phyloP scores from a whole-genome alignment of 2,888 invertebrate genomes.

The Coelinius sp. region DNA sequence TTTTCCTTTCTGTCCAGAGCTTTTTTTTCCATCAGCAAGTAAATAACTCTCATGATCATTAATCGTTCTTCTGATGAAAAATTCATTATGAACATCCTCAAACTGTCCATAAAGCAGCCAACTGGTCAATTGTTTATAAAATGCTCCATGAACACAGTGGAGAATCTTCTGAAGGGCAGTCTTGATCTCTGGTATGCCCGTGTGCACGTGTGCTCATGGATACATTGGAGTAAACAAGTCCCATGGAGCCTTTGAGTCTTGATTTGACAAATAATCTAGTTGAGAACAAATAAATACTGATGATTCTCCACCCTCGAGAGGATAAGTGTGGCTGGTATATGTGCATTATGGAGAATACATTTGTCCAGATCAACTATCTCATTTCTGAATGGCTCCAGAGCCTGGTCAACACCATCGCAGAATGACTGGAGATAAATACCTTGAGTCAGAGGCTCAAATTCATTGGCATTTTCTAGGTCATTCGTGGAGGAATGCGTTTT shows the following conservation, averaged over 20 bases:
- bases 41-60: constrained; percentile 43
- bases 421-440: constrained; percentile 87
- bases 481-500: constrained; percentile 69
- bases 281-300: constrained; percentile 72
- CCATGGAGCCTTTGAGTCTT: constrained; percentile 75
- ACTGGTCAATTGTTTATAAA: constrained; percentile 86
- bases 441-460: constrained; percentile 55
- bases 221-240: constrained; percentile 80
- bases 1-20: constrained; percentile 63
- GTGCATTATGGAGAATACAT: constrained; percentile 79
- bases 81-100: constrained; percentile 84
- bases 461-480: constrained; percentile 43
- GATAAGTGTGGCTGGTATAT: constrained; percentile 81
- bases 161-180: constrained; percentile 77
- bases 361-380: constrained; percentile 81
- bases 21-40: constrained; percentile 58
- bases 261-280: constrained; percentile 70
- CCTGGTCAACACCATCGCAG: constrained; percentile 82
- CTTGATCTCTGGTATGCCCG: constrained; percentile 77
- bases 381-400: constrained; percentile 80
- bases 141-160: constrained; percentile 81
- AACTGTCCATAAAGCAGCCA: constrained; percentile 91
- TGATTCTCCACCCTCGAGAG: constrained; percentile 82
- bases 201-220: constrained; percentile 79
- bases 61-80: constrained; percentile 79